Conservation (phyloP, 2,797 vertebrate genomes). For the Tapirus indicus region DNA sequence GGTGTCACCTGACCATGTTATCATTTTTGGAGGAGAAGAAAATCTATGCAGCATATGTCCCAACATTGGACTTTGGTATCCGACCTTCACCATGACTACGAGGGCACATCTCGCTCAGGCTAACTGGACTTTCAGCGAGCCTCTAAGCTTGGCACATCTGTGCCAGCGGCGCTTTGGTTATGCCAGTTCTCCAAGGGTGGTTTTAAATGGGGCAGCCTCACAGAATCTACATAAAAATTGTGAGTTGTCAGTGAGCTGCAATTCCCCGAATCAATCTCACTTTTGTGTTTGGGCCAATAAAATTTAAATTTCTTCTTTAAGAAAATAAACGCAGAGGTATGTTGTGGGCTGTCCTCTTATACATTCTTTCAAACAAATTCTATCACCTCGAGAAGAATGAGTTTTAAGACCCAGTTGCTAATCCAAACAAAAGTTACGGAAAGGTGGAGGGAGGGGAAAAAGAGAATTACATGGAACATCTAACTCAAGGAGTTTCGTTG, state of each 20-base stretch:
- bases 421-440: background rate
- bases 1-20: background rate
- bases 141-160: background rate
- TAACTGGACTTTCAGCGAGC: background rate
- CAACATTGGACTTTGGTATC: rapidly evolving
- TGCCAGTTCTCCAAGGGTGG: background rate
- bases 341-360: background rate
- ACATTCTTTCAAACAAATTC: background rate
- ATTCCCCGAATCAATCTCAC: background rate
- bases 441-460: background rate
- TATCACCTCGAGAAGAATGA: conserved; percentile 1
- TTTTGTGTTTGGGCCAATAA: background rate
- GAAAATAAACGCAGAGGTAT: background rate
- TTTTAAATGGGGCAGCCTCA: background rate
- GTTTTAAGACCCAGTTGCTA: conserved; percentile 54
- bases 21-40: background rate
- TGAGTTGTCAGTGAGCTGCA: background rate
- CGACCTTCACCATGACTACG: background rate
- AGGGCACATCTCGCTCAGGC: background rate
- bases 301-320: background rate
- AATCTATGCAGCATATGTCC: background rate
- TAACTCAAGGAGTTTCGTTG: background rate
- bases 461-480: background rate
- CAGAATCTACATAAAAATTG: background rate
- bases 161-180: background rate